phyloP scores from a whole-genome alignment of 2,888 invertebrate species.

The Ormyrus thymus region DNA sequence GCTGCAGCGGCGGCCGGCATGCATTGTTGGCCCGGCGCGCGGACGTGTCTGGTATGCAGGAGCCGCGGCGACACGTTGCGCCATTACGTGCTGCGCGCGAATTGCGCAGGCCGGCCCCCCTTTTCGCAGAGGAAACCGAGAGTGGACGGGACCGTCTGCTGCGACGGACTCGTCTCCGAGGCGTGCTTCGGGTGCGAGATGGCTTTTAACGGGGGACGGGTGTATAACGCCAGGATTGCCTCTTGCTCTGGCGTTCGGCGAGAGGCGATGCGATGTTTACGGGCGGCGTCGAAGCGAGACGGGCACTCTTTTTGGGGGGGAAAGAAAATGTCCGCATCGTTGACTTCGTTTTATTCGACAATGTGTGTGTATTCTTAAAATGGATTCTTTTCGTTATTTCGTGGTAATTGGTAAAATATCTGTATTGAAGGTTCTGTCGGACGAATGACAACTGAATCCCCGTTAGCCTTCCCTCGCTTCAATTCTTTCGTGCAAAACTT shows the following conservation, averaged over 20 bases:
- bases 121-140: neutral
- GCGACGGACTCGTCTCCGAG: too few relatives aligned
- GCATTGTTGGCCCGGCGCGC: neutral
- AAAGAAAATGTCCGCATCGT: too few relatives aligned
- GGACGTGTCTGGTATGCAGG: neutral
- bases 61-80: neutral
- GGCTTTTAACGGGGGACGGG: neutral
- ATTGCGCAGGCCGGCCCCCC: neutral
- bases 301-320: too few relatives aligned
- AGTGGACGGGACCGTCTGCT: too few relatives aligned
- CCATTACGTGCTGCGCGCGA: neutral
- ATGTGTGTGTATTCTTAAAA: too few relatives aligned
- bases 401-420: too few relatives aligned
- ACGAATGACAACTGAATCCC: constrained; percentile 3
- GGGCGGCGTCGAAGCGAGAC: too few relatives aligned
- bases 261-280: neutral
- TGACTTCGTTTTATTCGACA: too few relatives aligned
- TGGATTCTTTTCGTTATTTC: too few relatives aligned
- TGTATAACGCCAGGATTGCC: neutral
- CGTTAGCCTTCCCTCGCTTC: neutral
- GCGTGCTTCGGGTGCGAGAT: neutral
- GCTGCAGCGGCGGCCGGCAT: neutral
- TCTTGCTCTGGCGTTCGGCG: neutral
- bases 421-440: too few relatives aligned
- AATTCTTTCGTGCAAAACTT: neutral